phyloP scores from a whole-genome alignment of 2,113 vertebrate genomes.

The Neogale vison region DNA sequence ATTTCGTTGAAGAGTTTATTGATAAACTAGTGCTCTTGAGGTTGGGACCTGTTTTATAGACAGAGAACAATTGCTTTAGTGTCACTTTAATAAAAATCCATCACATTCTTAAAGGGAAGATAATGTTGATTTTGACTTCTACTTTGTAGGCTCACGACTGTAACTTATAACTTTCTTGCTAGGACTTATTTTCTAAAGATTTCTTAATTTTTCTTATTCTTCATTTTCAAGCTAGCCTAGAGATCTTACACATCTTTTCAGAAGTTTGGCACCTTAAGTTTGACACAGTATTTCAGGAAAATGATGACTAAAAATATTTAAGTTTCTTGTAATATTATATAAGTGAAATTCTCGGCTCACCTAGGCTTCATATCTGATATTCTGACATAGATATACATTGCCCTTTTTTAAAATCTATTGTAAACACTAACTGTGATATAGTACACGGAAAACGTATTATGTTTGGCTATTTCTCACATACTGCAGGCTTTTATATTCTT shows the following conservation, averaged over 20 bases:
- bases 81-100: background rate
- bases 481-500: background rate
- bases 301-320: constrained; percentile 15
- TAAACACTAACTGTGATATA: background rate
- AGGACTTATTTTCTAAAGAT: background rate
- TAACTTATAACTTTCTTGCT: background rate
- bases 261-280: background rate
- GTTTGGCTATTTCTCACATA: background rate
- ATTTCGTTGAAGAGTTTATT: background rate
- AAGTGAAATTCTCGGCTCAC: background rate
- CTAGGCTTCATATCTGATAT: background rate
- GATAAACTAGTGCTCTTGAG: background rate
- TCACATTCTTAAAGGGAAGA: background rate
- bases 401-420: background rate
- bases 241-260: background rate
- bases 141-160: background rate
- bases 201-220: background rate
- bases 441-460: background rate
- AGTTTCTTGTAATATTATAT: background rate
- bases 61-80: background rate
- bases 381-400: background rate
- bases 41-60: background rate
- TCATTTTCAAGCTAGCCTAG: background rate
- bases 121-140: background rate
- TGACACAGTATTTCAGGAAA: constrained; percentile 4